phyloP scores from a whole-genome alignment of 2,888 invertebrate genomes.

The Trichogramma dendrolimi region DNA sequence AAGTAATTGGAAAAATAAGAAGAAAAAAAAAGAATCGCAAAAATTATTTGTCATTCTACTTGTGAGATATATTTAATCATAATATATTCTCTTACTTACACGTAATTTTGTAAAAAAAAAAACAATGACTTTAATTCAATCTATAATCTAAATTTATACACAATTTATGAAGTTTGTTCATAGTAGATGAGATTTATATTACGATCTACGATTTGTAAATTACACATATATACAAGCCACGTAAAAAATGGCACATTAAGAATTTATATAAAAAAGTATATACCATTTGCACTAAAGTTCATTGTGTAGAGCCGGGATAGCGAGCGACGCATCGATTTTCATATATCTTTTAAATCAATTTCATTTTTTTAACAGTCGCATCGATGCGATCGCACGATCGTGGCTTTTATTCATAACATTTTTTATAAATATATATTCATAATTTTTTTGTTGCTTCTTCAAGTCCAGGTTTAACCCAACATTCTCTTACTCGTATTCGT shows the following conservation, averaged over 20 bases:
- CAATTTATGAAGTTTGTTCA: conserved; percentile 18
- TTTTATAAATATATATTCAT: conserved; percentile 12
- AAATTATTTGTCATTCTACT: conserved; percentile 23
- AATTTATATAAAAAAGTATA: conserved; percentile 34
- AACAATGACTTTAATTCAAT: conserved; percentile 16
- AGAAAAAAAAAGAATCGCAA: conserved; percentile 18
- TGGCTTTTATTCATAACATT: conserved; percentile 10
- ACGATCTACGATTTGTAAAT: conserved; percentile 21
- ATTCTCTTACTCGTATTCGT: conserved; percentile 16
- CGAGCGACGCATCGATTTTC: conserved; percentile 14
- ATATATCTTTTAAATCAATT: conserved; percentile 15
- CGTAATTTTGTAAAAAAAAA: conserved; percentile 15
- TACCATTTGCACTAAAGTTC: conserved; percentile 44
- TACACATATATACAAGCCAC: conserved; percentile 51
- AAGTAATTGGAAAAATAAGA: conserved; percentile 21
- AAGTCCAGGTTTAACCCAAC: not conserved
- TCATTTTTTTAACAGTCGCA: conserved; percentile 16
- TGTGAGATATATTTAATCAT: conserved; percentile 18
- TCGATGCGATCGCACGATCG: conserved; percentile 16
- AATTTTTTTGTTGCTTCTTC: conserved; percentile 12
- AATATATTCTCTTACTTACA: conserved; percentile 7
- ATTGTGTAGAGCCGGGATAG: conserved; percentile 29
- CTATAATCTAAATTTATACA: conserved; percentile 20
- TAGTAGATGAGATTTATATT: conserved; percentile 18
- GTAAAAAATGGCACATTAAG: conserved; percentile 49